Conservation (phyloP, 2,888 invertebrate genomes). For the Mylabris sibirica region DNA sequence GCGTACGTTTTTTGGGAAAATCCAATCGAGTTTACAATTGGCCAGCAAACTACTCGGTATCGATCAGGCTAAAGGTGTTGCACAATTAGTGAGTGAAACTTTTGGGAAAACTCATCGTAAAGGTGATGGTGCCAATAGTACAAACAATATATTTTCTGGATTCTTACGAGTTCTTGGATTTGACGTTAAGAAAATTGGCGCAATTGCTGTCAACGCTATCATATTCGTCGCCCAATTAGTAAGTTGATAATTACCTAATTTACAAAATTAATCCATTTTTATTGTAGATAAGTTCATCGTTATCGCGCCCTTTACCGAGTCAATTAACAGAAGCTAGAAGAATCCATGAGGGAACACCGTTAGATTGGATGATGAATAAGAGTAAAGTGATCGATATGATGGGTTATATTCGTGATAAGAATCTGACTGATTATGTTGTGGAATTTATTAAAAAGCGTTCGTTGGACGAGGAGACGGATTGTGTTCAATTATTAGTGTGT, state of each 20-base stretch:
- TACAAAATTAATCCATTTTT: neutral
- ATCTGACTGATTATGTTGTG: slow-evolving; percentile 70
- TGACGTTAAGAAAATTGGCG: slow-evolving; percentile 78
- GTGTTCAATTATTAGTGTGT: slow-evolving; percentile 76
- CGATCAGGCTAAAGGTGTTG: slow-evolving; percentile 66
- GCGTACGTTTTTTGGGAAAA: slow-evolving; percentile 55
- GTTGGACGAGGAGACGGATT: slow-evolving; percentile 70
- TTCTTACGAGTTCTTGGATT: slow-evolving; percentile 78
- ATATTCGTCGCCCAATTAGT: slow-evolving; percentile 87
- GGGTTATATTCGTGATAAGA: slow-evolving; percentile 67
- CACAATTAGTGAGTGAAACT: slow-evolving; percentile 68
- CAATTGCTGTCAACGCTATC: slow-evolving; percentile 82
- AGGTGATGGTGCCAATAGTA: slow-evolving; percentile 45
- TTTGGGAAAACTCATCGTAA: slow-evolving; percentile 55
- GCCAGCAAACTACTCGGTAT: slow-evolving; percentile 63
- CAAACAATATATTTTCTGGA: slow-evolving; percentile 62
- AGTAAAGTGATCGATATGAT: slow-evolving; percentile 68
- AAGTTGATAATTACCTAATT: slow-evolving; percentile 50
- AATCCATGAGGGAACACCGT: slow-evolving; percentile 59
- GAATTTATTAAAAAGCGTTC: slow-evolving; percentile 66
- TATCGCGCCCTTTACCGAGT: slow-evolving; percentile 61
- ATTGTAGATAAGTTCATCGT: slow-evolving; percentile 69
- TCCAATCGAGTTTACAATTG: slow-evolving; percentile 62
- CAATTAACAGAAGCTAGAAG: slow-evolving; percentile 53
- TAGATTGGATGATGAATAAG: slow-evolving; percentile 72